Evolutionary conservation across 2,888 invertebrate species (phyloP).

Genomic region (Diachrysia chrysitis): DNA sequence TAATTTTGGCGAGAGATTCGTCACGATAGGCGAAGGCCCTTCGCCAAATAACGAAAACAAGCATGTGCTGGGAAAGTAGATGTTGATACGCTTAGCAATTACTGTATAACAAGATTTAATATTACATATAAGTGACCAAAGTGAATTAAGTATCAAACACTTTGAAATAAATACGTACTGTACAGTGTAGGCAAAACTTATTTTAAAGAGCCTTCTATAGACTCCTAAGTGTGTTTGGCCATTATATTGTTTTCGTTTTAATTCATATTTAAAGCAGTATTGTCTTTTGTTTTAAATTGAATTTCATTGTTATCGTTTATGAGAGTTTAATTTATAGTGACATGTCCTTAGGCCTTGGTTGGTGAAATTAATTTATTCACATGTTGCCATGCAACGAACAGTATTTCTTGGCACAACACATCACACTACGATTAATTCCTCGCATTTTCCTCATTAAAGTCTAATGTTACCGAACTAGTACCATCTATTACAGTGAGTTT

Average conservation of each 20-base stretch:
- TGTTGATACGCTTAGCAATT: no score
- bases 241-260: background rate
- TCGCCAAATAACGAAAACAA: no score
- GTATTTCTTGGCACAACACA: slow-evolving; percentile 58
- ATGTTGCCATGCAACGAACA: slow-evolving; percentile 38
- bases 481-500: slow-evolving; percentile 55
- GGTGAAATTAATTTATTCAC: slow-evolving; percentile 35
- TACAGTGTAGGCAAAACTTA: background rate
- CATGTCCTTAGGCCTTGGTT: slow-evolving; percentile 45
- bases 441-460: slow-evolving; percentile 55
- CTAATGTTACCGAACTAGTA: slow-evolving; percentile 52
- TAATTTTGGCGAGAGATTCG: no score
- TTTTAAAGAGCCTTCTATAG: background rate
- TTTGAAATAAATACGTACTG: no score
- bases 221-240: background rate
- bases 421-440: slow-evolving; percentile 51
- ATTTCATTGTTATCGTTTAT: slow-evolving; percentile 17
- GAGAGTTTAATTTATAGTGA: slow-evolving; percentile 48
- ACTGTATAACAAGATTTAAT: no score
- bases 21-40: no score
- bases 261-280: slow-evolving; percentile 18
- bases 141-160: no score
- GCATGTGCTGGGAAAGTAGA: no score
- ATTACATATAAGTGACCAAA: no score
- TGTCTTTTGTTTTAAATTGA: slow-evolving; percentile 7